Conservation (phyloP, 2,797 vertebrate species). For the Galago senegalensis region DNA sequence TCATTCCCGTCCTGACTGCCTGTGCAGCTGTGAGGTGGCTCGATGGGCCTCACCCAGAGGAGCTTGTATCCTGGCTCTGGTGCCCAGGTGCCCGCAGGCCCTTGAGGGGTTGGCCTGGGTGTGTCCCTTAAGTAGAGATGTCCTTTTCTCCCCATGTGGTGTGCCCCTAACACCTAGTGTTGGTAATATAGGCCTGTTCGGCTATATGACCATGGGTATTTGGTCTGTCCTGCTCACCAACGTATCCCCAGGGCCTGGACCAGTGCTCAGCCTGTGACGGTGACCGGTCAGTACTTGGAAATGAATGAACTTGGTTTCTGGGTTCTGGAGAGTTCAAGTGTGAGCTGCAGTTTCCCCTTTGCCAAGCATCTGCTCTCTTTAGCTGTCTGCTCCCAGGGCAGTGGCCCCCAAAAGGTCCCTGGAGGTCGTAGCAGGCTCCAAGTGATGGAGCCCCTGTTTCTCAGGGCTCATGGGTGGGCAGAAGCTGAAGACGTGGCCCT, state of each 20-base stretch:
- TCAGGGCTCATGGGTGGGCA: not conserved
- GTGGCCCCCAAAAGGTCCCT: not conserved
- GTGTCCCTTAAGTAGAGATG: not conserved
- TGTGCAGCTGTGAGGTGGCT: conserved; percentile 12
- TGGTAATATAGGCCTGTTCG: not conserved
- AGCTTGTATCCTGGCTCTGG: not conserved
- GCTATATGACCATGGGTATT: not conserved
- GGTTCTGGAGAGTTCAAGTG: not conserved
- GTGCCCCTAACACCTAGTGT: not conserved
- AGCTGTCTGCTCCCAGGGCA: not conserved
- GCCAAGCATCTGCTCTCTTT: not conserved
- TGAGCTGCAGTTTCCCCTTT: not conserved
- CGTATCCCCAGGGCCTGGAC: not conserved
- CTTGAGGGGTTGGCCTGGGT: not conserved
- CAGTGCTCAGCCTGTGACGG: not conserved
- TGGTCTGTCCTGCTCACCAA: not conserved
- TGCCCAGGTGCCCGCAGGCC: not conserved
- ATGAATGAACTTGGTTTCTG: not conserved
- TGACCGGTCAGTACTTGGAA: not conserved
- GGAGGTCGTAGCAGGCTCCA: not conserved
- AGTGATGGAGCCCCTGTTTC: not conserved
- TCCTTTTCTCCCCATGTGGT: not conserved
- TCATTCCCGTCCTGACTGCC: conserved; percentile 69
- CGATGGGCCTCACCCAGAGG: not conserved
- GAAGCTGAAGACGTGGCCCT: not conserved